These are phyloP conservation scores for Phaetusa simplex DNA, from an alignment of 2,113 vertebrate genomes.

Conservation along the genomic window DNA sequence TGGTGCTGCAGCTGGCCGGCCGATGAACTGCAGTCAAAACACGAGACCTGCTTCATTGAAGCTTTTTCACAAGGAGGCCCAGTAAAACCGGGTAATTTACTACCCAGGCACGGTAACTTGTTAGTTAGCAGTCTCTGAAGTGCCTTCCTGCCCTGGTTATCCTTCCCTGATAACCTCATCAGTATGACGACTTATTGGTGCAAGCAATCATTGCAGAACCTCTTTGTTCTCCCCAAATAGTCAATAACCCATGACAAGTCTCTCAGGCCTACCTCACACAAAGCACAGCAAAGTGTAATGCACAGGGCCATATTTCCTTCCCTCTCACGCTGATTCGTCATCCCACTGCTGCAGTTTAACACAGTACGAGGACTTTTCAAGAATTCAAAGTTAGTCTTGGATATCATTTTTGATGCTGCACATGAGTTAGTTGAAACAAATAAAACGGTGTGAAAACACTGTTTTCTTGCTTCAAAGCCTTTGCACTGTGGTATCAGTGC, in stretches of 20 bases:
- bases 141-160: neutral
- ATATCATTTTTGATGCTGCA: neutral
- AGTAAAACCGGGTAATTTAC: neutral
- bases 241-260: neutral
- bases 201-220: neutral
- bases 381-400: neutral
- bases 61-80: neutral
- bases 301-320: neutral
- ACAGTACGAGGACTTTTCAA: neutral
- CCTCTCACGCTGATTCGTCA: neutral
- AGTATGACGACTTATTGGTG: fast-evolving
- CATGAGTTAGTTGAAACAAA: neutral
- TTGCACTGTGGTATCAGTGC: neutral
- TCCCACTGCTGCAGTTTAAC: neutral
- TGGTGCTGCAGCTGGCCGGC: neutral
- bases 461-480: neutral
- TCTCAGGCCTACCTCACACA: neutral
- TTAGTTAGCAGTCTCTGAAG: neutral
- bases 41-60: neutral
- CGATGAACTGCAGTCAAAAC: fast-evolving
- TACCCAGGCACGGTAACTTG: neutral
- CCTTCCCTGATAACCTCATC: neutral
- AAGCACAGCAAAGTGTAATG: neutral
- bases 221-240: neutral
- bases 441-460: neutral